phyloP scores from a whole-genome alignment of 2,888 invertebrate genomes.

The Prenolepis imparis region DNA sequence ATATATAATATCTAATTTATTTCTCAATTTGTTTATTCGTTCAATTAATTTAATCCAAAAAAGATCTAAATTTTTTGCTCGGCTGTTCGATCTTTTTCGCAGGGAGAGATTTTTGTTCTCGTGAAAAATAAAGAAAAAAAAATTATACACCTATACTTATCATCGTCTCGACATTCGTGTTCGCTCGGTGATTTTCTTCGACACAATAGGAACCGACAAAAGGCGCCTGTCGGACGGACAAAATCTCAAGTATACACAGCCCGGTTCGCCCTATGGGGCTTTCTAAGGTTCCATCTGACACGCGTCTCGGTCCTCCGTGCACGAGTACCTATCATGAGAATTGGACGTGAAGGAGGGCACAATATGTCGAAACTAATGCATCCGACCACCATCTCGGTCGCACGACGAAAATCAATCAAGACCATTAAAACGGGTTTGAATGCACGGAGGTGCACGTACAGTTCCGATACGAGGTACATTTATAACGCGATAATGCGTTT shows the following conservation, averaged over 20 bases:
- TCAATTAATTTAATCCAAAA: neutral
- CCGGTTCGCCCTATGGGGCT: conserved; percentile 3
- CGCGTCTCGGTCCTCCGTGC: conserved; percentile 23
- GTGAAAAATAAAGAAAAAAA: conserved; percentile 3
- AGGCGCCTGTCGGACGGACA: conserved; percentile 38
- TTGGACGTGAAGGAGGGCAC: conserved; percentile 31
- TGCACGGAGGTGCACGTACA: conserved; percentile 63
- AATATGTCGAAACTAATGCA: conserved; percentile 66
- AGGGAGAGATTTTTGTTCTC: conserved; percentile 12
- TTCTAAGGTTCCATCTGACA: conserved; percentile 35
- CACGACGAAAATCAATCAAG: conserved; percentile 79
- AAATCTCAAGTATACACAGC: conserved; percentile 36
- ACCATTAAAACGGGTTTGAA: conserved; percentile 70
- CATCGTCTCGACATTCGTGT: conserved; percentile 22
- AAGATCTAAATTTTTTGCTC: neutral
- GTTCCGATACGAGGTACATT: conserved; percentile 70
- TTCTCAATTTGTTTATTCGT: too few species aligned
- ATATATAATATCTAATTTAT: neutral
- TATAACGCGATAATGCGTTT: conserved; percentile 68
- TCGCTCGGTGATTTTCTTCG: conserved; percentile 36
- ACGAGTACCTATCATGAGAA: conserved; percentile 5
- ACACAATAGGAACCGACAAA: conserved; percentile 45
- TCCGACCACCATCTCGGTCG: conserved; percentile 68
- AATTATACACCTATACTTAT: conserved; percentile 6
- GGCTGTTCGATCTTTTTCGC: neutral